Percentiles rank a stretch among this genome's conserved stretches.
phyloP scores from a whole-genome alignment of 2,797 vertebrate genomes.

The Chelidonichthys spinosus region DNA sequence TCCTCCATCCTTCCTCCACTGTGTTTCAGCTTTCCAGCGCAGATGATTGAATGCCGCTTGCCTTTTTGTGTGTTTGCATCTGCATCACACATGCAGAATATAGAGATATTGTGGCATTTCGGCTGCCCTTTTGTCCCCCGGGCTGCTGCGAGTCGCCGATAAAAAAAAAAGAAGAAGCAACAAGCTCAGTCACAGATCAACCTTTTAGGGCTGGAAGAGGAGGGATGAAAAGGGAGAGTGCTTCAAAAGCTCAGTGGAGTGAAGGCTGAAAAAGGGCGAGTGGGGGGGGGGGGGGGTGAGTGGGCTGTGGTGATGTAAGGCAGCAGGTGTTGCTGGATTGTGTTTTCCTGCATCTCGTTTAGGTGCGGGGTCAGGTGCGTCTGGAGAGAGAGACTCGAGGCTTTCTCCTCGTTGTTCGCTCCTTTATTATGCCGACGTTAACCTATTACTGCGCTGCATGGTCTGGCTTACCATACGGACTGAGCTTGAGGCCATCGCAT shows the following conservation, averaged over 20 bases:
- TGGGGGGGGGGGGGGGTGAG: slow-evolving; percentile 28
- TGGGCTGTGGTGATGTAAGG: slow-evolving; percentile 57
- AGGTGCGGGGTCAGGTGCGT: neutral
- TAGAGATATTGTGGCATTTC: slow-evolving; percentile 69
- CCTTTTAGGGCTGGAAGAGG: slow-evolving; percentile 51
- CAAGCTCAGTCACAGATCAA: slow-evolving; percentile 68
- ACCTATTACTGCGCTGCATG: slow-evolving; percentile 17
- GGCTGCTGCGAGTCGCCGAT: slow-evolving; percentile 67
- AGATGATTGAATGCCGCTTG: slow-evolving; percentile 65
- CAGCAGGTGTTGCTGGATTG: slow-evolving; percentile 23
- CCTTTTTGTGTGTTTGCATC: slow-evolving; percentile 53
- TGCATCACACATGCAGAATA: slow-evolving; percentile 39
- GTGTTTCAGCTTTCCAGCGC: slow-evolving; percentile 52
- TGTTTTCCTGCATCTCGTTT: slow-evolving; percentile 24
- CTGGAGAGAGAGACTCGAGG: neutral
- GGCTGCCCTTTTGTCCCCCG: slow-evolving; percentile 67
- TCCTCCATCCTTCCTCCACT: slow-evolving; percentile 56
- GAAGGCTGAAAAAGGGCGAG: slow-evolving; percentile 11
- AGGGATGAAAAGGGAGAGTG: slow-evolving; percentile 51
- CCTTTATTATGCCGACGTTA: slow-evolving; percentile 18
- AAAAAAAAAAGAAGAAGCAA: slow-evolving; percentile 56
- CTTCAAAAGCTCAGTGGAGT: slow-evolving; percentile 61
- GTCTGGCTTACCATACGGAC: slow-evolving; percentile 45
- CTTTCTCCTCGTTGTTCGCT: slow-evolving; percentile 8
- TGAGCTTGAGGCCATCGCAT: slow-evolving; percentile 57